Evolutionary conservation across 2,888 invertebrate species (phyloP), one percentile per base, ranked within the genome.

Genomic region (Teleiodes luculella): DNA sequence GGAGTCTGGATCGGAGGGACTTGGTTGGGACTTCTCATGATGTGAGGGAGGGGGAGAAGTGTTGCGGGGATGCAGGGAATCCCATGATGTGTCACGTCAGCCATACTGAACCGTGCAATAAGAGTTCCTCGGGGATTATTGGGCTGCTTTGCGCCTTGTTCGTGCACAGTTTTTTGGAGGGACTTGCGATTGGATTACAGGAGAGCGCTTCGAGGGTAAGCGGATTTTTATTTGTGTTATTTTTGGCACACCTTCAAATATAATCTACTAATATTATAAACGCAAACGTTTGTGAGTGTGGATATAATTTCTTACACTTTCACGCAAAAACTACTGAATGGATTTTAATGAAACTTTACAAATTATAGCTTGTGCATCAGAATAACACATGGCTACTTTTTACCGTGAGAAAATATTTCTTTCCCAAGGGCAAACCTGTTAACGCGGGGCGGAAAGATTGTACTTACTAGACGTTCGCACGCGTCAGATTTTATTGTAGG

Each of bases 151-250:
- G 93, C 28, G 96, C 96, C 0, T 77, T 96, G 51, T 94, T 95
- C 0, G 90, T 95, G 57, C 96, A 96, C 67, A 93, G 96, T 14
- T 78, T 95, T 11, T 83, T 96, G 59, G 96, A 96, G 74, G 96
- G 96, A 1, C 74, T 96, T 51, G 95, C 96, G 0, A 94, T 96
- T 66, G 96, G 96, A 0, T 82, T 96, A 35, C 95, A 96, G 75
- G 89, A 90, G 53, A 87, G 90, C 11, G 72, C 92, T 11, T 78
- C 91, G 1, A 92, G 93, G 87, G 95, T 95, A 73, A 60, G 61
- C 57, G 1, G 0, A 14, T 11, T 10, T 18, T 31, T 47, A 1
- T 39, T 11, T 2, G 6, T n/a, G 1, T 2, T 37, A 4, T 14
- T 11, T 14, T 5, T 10, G n/a, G 8, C 33, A 11, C n/a, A 33